Conservation (phyloP, 1,140 invertebrate species). For the Aplysia californica region DNA sequence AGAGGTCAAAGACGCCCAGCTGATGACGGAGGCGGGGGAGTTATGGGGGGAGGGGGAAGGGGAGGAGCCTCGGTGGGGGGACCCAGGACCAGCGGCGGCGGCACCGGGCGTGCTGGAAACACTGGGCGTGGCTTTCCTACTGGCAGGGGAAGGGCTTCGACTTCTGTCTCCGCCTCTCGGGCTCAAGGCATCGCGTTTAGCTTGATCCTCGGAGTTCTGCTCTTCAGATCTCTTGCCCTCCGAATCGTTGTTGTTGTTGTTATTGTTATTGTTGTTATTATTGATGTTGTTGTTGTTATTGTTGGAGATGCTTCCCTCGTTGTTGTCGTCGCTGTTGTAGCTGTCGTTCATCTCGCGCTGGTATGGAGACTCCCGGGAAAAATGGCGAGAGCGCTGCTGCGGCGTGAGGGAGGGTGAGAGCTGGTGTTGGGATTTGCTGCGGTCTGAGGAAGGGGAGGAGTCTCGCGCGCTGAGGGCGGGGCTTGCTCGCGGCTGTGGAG, state of each 20-base stretch:
- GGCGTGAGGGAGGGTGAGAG: neutral
- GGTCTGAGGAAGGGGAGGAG: neutral
- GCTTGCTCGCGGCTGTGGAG: constrained; percentile 1
- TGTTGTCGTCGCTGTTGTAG: neutral
- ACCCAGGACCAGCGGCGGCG: constrained; percentile 9
- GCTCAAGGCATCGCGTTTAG: neutral
- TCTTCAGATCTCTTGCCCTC: neutral
- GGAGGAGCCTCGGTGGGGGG: constrained; percentile 68
- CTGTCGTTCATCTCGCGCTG: neutral
- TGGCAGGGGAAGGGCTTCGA: constrained; percentile 17
- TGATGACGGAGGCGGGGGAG: constrained; percentile 17
- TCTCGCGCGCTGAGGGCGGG: neutral
- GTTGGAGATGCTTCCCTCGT: neutral
- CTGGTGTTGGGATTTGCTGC: neutral
- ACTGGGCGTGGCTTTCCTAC: constrained; percentile 15
- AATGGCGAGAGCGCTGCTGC: neutral
- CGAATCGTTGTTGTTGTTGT: neutral
- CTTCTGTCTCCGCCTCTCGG: constrained; percentile 5
- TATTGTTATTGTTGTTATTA: neutral
- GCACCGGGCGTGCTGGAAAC: neutral
- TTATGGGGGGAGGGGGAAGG: constrained; percentile 38
- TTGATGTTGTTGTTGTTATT: neutral
- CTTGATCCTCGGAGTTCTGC: neutral
- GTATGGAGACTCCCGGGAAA: neutral
- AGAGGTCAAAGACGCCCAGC: constrained; percentile 9